phyloP scores from a whole-genome alignment of 2,888 invertebrate species.

The Trilocha varians region DNA sequence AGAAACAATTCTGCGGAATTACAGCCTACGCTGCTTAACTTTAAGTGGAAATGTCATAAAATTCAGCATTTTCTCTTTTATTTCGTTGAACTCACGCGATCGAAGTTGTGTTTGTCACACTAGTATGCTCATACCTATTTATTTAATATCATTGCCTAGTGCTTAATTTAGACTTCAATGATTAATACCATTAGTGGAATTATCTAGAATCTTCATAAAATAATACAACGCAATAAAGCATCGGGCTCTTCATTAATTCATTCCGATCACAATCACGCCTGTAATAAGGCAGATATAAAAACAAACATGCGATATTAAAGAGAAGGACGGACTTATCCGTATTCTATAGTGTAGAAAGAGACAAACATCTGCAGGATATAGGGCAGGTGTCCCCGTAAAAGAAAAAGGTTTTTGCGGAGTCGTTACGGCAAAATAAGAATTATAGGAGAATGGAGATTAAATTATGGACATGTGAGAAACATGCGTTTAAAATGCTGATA shows the following conservation, averaged over 20 bases:
- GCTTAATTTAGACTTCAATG: neutral
- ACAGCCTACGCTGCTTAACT: too few relatives aligned
- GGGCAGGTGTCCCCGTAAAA: slow-evolving; percentile 24
- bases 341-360: slow-evolving; percentile 13
- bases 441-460: slow-evolving; percentile 5
- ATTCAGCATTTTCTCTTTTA: too few relatives aligned
- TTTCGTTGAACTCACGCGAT: too few relatives aligned
- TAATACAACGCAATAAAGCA: slow-evolving; percentile 18
- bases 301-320: slow-evolving; percentile 22
- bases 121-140: too few relatives aligned
- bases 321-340: slow-evolving; percentile 16
- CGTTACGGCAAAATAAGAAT: slow-evolving; percentile 8
- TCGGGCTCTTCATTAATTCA: slow-evolving; percentile 25
- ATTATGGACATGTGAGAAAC: neutral
- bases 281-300: slow-evolving; percentile 26
- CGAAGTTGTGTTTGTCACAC: too few relatives aligned
- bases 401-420: slow-evolving; percentile 6
- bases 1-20: too few relatives aligned
- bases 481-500: neutral
- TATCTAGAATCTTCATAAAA: slow-evolving; percentile 8
- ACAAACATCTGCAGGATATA: slow-evolving; percentile 12
- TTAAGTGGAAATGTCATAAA: too few relatives aligned
- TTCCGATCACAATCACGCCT: slow-evolving; percentile 30
- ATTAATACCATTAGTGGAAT: neutral
- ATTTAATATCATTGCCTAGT: neutral